Percentiles rank a stretch among this genome's conserved stretches.
These are phyloP conservation scores for Hydropsyche tenuis DNA, from an alignment of 1,140 invertebrate genomes.

Conservation along the genomic window DNA sequence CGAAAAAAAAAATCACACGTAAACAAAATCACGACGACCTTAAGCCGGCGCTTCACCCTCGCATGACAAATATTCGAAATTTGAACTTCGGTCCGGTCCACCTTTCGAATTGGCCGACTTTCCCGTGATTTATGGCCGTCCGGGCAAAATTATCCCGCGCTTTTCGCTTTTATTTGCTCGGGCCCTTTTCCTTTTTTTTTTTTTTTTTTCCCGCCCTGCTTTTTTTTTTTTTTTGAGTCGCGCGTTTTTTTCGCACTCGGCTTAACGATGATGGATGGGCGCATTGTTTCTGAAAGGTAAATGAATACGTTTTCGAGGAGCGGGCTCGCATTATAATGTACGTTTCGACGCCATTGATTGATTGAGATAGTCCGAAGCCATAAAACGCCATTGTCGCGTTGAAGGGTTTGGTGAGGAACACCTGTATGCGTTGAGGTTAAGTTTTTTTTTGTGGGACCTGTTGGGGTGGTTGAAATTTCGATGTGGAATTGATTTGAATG, in stretches of 20 bases:
- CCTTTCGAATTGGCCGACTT: not conserved
- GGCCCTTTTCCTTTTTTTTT: not conserved
- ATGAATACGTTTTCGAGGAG: conserved; percentile 34
- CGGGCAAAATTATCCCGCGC: conserved; percentile 26
- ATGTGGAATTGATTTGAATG: no score
- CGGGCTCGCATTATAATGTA: not conserved
- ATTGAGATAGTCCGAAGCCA: conserved; percentile 6
- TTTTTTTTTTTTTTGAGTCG: not conserved
- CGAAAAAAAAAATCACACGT: no score
- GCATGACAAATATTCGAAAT: conserved; percentile 14
- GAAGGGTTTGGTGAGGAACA: no score
- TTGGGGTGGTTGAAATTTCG: no score
- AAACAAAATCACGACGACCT: no score
- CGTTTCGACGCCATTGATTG: conserved; percentile 29
- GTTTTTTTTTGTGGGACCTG: no score
- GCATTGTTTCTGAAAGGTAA: conserved; percentile 38
- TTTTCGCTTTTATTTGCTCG: conserved; percentile 33
- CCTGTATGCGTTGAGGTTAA: no score
- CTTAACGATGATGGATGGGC: conserved; percentile 40
- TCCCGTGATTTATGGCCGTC: conserved; percentile 37
- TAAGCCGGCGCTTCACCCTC: no score
- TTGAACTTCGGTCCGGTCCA: conserved; percentile 2
- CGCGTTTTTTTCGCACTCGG: conserved; percentile 10
- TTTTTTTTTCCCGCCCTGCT: not conserved
- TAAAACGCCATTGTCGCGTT: not conserved